phyloP scores from a whole-genome alignment of 2,888 invertebrate species.

The Limnephilus marmoratus region DNA sequence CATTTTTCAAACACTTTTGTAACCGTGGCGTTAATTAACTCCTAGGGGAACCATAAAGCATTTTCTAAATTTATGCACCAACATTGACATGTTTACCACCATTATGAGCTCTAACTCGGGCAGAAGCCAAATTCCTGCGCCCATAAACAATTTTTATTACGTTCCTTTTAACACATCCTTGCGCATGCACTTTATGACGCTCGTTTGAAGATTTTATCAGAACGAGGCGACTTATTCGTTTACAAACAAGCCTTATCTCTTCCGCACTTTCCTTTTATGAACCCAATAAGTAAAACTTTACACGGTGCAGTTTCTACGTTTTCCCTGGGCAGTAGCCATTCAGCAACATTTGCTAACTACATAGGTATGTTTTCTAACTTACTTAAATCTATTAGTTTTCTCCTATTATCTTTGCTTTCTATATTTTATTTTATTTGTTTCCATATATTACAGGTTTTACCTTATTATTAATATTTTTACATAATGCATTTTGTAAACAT shows the following conservation, averaged over 20 bases:
- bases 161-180: not conserved
- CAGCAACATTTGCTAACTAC: not conserved
- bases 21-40: not conserved
- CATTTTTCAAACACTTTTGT: constrained; percentile 4
- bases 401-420: not conserved
- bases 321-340: not conserved
- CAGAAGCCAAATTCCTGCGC: not conserved
- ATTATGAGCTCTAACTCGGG: not conserved
- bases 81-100: constrained; percentile 2
- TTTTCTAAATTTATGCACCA: not conserved
- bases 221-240: not conserved
- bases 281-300: not conserved
- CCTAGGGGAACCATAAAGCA: not conserved
- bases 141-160: not conserved
- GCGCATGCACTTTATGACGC: not conserved
- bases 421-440: not conserved
- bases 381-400: not conserved
- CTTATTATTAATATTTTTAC: too few relatives aligned
- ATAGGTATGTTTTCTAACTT: too few relatives aligned
- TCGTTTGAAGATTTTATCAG: not conserved
- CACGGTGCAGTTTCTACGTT: not conserved
- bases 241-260: not conserved
- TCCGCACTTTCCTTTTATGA: not conserved
- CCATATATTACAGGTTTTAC: too few relatives aligned
- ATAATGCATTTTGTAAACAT: too few relatives aligned